Base-by-base conservation (phyloP, 2,888 invertebrate species). In the Chrysina gloriosa region DNA sequence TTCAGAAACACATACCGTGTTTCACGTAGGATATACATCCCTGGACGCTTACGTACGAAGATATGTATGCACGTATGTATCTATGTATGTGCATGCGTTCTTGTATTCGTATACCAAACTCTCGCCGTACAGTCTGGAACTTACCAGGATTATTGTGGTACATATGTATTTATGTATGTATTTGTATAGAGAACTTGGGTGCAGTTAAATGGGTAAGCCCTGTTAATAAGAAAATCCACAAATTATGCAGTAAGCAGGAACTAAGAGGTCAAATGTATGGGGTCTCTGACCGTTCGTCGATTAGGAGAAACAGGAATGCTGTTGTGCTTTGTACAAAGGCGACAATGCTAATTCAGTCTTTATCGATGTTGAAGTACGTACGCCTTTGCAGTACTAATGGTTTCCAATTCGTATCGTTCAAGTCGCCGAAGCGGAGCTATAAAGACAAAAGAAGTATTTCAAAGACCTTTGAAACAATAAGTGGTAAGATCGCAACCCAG, bases 151-250 rank as follows among this genome's bases (percentile, higher is more conserved):
- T 45, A 9, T 45, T 21, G 45, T 19, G 19, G 45, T 16, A 14
- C 11, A 16, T 19, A 45, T 21, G 16, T n/a, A n/a, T n/a, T n/a
- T n/a, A n/a, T n/a, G n/a, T n/a, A n/a, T n/a, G n/a, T n/a, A n/a
- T n/a, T n/a, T n/a, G n/a, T n/a, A n/a, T 47, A 47, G 47, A 58
- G 36, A 39, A 42, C 47, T 27, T 63, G 29, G 56, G 6, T 56
- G 36, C 31, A 34, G 21, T 47, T 47, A 63, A 63, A 63, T 31
- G 31, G 31, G 52, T 52, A 52, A 52, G 14, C 9, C 19, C 52
- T 16, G 52, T 52, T 31, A 52, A 52, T 52, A 29, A 31, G 19
- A 16, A 31, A 52, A 31, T 52, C 31, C 14, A 19, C 31, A 52
- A 52, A 52, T 52, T 52, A 52, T 25, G 31, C 11, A 11, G 52